Percentiles rank a stretch among this genome's conserved stretches.
Conservation (phyloP, 2,113 vertebrate genomes). For the Rhegmatorhina hoffmannsi region DNA sequence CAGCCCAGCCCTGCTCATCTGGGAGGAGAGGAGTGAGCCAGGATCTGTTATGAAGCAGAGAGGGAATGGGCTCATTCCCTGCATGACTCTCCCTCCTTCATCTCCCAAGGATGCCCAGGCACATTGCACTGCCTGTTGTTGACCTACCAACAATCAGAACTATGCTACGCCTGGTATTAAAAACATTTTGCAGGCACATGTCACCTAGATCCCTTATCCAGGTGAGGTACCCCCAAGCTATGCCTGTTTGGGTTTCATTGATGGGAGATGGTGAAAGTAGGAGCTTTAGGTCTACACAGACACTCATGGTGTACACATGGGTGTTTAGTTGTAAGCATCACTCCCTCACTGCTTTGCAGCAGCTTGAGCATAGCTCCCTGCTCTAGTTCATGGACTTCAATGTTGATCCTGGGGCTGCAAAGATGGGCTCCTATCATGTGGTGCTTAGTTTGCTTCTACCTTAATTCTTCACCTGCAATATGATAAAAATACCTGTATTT, state of each 20-base stretch:
- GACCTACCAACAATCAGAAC: neutral
- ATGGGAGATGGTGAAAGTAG: neutral
- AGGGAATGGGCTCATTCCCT: neutral
- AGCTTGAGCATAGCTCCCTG: neutral
- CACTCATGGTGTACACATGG: neutral
- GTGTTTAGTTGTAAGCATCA: neutral
- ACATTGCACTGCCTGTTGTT: neutral
- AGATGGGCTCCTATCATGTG: neutral
- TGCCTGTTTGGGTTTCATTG: neutral
- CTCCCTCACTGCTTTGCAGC: neutral
- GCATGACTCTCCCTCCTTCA: neutral
- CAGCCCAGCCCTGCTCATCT: neutral
- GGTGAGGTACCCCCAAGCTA: neutral
- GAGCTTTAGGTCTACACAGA: neutral
- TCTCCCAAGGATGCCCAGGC: neutral
- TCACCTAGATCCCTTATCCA: neutral
- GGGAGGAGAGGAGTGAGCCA: neutral
- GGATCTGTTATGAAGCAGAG: accelerated
- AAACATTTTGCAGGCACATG: neutral
- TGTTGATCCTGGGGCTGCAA: neutral
- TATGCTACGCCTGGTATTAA: neutral
- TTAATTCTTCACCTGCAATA: neutral
- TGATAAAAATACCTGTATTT: neutral
- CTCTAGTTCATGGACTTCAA: neutral
- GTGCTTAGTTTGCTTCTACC: neutral